These are phyloP conservation scores for Dryadula phaetusa DNA, from an alignment of 2,888 invertebrate genomes.

Conservation along the genomic window DNA sequence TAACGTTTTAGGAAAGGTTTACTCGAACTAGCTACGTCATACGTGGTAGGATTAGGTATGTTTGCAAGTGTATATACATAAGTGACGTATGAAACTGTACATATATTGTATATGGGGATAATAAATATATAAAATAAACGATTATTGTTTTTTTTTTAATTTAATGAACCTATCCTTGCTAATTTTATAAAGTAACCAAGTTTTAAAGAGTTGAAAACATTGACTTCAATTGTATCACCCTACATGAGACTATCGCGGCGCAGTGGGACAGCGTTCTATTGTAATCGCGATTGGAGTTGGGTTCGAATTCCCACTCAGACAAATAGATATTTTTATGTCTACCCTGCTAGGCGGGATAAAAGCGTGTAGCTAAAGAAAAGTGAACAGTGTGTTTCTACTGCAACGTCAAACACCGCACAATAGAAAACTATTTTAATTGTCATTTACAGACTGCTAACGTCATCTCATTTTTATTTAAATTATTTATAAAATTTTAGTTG, in stretches of 20 bases:
- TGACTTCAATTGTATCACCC: too few species aligned
- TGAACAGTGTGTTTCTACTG: too few species aligned
- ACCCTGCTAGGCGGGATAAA: too few species aligned
- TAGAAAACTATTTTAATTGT: neutral
- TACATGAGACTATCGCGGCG: too few species aligned
- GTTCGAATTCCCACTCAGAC: too few species aligned
- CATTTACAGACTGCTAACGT: neutral
- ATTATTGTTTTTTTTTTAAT: neutral
- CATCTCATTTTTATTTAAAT: neutral
- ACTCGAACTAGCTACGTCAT: neutral
- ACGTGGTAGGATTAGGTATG: neutral
- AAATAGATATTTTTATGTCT: too few species aligned
- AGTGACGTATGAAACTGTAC: constrained; percentile 3
- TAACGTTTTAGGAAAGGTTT: neutral
- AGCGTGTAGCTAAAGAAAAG: too few species aligned
- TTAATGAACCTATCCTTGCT: neutral
- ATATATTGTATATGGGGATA: neutral
- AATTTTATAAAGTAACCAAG: too few species aligned
- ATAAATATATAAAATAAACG: neutral
- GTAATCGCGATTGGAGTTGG: too few species aligned
- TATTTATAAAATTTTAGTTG: constrained; percentile 9
- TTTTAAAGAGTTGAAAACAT: too few species aligned
- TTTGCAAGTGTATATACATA: neutral
- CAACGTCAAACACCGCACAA: neutral
- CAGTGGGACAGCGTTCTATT: too few species aligned